Evolutionary conservation across 1,140 invertebrate genomes (phyloP), one percentile per base, ranked within the genome.

Genomic region (Aphelenchoides fujianensis): DNA sequence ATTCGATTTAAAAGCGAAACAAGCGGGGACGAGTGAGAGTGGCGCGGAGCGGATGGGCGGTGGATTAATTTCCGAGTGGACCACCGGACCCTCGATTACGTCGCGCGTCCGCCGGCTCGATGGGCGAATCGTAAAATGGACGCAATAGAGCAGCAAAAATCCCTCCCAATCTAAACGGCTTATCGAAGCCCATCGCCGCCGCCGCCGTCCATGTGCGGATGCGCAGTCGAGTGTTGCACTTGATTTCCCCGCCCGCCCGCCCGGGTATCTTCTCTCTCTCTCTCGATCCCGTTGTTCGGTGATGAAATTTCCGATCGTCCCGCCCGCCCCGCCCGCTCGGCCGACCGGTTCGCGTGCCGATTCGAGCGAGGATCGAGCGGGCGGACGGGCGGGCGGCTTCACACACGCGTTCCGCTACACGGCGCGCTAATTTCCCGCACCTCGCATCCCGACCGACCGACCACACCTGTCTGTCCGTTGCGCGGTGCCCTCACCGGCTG

Each of bases 251-350:
- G n/a, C n/a, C n/a, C n/a, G 23, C 12, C 41, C 41, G 23, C 12
- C 23, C 41, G 41, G 41, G 41, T 23, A 48, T 48, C 41, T n/a
- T n/a, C n/a, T n/a, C n/a, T n/a, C n/a, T n/a, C n/a, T n/a, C 41
- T 48, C 41, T 48, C 41, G 41, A 48, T n/a, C n/a, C n/a, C n/a
- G n/a, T n/a, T n/a, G 41, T 48, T 48, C 41, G 41, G 23, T 48
- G 41, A 48, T 48, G 41, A 48, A 48, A 48, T 48, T 48, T 48
- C 12, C 41, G 12, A 48, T 48, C 41, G 23, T 23, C 23, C 41
- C 41, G 41, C 23, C 23, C 41, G 23, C 41, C 23, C 41, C 41
- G 41, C 41, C 41, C 41, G n/a, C 23, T 48, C 41, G 12, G n/a
- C n/a, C n/a, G n/a, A n/a, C n/a, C n/a, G n/a, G n/a, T n/a, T n/a